phyloP scores from a whole-genome alignment of 2,113 vertebrate species.

The Thamnophis sirtalis region DNA sequence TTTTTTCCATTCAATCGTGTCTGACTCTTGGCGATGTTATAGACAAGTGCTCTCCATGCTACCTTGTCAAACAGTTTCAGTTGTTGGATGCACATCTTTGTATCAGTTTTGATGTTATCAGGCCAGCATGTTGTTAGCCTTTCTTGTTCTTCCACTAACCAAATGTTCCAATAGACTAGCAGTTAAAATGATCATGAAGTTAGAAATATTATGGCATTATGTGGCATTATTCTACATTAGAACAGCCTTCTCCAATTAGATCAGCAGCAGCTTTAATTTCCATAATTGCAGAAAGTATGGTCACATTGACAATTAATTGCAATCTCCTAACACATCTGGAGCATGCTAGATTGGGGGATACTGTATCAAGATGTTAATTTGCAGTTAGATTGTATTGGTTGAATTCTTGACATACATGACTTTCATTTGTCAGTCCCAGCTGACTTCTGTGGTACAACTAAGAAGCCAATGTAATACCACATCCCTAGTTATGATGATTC shows the following conservation, averaged over 20 bases:
- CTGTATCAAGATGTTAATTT: not conserved
- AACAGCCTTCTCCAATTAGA: not conserved
- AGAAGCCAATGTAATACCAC: not conserved
- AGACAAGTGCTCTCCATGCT: not conserved
- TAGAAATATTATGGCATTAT: not conserved
- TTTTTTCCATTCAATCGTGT: not conserved
- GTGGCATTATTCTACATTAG: not conserved
- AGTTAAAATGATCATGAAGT: not conserved
- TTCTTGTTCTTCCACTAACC: not conserved
- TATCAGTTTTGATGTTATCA: not conserved
- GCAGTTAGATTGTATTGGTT: not conserved
- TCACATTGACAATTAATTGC: not conserved
- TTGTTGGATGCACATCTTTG: not conserved
- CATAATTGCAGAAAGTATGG: not conserved
- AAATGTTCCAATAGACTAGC: not conserved
- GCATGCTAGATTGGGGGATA: not conserved
- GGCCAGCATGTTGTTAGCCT: not conserved
- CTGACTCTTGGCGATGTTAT: not conserved
- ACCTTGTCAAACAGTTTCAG: not conserved
- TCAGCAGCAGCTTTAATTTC: not conserved
- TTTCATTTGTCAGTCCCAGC: not conserved
- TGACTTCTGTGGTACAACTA: not conserved
- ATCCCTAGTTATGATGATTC: not conserved
- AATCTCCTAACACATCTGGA: not conserved
- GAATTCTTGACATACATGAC: not conserved